Base-by-base conservation (phyloP, 2,113 vertebrate genomes). In the Corythaeola cristata region DNA sequence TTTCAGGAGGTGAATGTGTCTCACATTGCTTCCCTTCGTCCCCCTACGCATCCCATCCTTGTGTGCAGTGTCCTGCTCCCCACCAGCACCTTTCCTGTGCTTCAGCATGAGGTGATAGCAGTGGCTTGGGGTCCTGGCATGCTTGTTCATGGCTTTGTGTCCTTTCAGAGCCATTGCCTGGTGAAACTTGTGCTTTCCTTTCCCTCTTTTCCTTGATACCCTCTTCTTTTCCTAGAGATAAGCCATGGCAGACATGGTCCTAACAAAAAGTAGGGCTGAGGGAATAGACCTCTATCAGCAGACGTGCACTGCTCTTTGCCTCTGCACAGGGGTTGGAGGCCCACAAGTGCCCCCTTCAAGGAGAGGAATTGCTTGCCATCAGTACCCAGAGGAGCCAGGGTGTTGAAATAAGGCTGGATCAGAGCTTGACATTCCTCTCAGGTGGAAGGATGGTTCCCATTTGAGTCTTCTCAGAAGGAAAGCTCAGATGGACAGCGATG, bases 101-200 rank as follows among this genome's bases (percentile, higher is more conserved):
- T 56, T 83, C 47, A 32, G 47, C 12, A 32, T 24, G 2, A 2
- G 16, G 44, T 62, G 76, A 13, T 67, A 71, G 18, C 9, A 15
- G 32, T 35, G 35, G 13, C 33, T 44, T 0, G 0, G n/a, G 24
- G 28, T 59, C 21, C 20, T 79, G 56, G 15, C 11, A 1, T 10
- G 9, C 53, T 73, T 50, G 20, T 47, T 84, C 55, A 50, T 4
- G 5, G 60, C 60, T 62, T 66, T 60, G 26, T 67, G 47, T 44
- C 52, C 47, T 58, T 75, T 41, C 58, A 73, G 59, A 90, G 37
- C 11, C 62, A 56, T 5, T 45, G 7, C 37, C 53, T 59, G 28
- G 18, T 78, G 60, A 78, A 91, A 89, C 14, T 0, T 63, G 27
- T 26, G 28, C n/a, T 58, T 84, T 55, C 17, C 17, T 37, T 83